phyloP scores from a whole-genome alignment of 2,797 vertebrate species.

The Semaprochilodus insignis region DNA sequence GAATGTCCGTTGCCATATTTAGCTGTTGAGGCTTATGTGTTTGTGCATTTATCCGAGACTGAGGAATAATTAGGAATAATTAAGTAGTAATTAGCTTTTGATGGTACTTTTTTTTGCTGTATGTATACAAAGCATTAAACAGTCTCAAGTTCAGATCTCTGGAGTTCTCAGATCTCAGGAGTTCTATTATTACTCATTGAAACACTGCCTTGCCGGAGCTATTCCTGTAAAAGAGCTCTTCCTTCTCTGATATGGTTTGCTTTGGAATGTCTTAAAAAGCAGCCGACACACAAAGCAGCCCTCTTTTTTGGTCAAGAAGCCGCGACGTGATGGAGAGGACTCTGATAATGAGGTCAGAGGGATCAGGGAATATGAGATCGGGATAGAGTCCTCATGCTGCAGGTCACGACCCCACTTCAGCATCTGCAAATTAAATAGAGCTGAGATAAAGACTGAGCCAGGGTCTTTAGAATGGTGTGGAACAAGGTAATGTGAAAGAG shows the following conservation, averaged over 20 bases:
- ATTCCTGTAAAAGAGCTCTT: not conserved
- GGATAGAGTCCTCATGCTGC: not conserved
- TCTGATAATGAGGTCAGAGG: constrained; percentile 17
- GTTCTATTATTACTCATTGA: not conserved
- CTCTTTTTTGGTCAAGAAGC: not conserved
- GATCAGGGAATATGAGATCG: constrained; percentile 6
- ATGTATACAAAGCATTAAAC: too few relatives aligned
- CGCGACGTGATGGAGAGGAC: not conserved
- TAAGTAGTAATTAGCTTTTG: too few relatives aligned
- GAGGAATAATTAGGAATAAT: too few relatives aligned
- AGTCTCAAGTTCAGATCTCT: too few relatives aligned
- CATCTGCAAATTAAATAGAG: not conserved
- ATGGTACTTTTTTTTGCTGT: too few relatives aligned
- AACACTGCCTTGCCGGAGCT: not conserved
- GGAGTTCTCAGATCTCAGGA: too few relatives aligned
- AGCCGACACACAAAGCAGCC: too few relatives aligned
- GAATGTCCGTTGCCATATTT: too few relatives aligned
- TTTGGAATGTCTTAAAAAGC: not conserved
- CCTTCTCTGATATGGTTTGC: not conserved
- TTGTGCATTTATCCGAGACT: too few relatives aligned
- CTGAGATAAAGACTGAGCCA: not conserved
- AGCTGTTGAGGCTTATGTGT: too few relatives aligned
- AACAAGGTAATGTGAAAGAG: not conserved
- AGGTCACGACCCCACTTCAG: not conserved
- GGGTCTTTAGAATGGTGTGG: not conserved